Percentiles rank a stretch among this genome's conserved stretches.
phyloP scores from a whole-genome alignment of 2,888 invertebrate species.

The Synanthedon andrenaeformis region DNA sequence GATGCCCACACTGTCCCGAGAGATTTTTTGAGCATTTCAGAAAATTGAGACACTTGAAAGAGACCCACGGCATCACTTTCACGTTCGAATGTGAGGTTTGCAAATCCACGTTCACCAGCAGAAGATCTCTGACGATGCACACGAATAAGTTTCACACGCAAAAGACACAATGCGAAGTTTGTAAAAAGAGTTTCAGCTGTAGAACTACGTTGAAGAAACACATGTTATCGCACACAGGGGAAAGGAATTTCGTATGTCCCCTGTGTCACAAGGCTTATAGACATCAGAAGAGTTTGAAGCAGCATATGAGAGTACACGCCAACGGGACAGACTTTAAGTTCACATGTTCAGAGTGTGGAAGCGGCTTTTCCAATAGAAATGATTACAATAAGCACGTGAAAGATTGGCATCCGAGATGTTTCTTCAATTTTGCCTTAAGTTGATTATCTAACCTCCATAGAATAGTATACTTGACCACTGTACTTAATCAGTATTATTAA shows the following conservation, averaged over 20 bases:
- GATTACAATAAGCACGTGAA: constrained; percentile 36
- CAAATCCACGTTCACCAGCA: constrained; percentile 32
- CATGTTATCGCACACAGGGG: constrained; percentile 38
- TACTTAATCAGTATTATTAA: no score
- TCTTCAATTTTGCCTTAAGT: constrained; percentile 20
- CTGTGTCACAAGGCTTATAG: constrained; percentile 63
- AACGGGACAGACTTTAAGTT: constrained; percentile 22
- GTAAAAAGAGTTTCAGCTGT: constrained; percentile 60
- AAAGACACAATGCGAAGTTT: constrained; percentile 57
- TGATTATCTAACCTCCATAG: constrained; percentile 1
- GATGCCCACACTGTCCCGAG: constrained; percentile 43
- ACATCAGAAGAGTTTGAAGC: constrained; percentile 48
- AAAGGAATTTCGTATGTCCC: constrained; percentile 39
- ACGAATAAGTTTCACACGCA: constrained; percentile 42
- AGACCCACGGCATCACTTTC: constrained; percentile 39
- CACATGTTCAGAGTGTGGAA: constrained; percentile 32
- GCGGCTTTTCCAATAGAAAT: constrained; percentile 22
- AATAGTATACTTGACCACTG: no score
- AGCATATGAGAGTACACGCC: constrained; percentile 44
- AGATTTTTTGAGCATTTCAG: constrained; percentile 44
- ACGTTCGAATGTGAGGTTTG: constrained; percentile 44
- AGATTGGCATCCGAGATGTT: constrained; percentile 37
- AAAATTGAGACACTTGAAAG: constrained; percentile 48
- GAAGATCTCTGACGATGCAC: constrained; percentile 42
- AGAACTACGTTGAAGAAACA: constrained; percentile 39